A percentile compares a stretch with the other conserved stretches of the same genome.
Conservation (phyloP, 2,113 vertebrate genomes). For the Pyxicephalus adspersus region DNA sequence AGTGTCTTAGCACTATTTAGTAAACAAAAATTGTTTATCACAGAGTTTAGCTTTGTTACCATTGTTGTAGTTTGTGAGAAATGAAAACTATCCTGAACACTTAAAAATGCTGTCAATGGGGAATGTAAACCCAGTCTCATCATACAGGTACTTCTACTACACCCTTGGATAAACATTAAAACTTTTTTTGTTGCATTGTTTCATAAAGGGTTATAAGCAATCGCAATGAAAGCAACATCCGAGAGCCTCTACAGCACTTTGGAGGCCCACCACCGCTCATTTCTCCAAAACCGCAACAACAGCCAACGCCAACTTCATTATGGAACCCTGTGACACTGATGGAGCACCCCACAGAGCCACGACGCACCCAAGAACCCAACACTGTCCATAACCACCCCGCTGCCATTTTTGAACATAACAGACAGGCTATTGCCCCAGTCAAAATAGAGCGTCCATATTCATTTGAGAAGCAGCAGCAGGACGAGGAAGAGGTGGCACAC, state of each 20-base stretch:
- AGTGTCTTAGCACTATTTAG: too few species aligned
- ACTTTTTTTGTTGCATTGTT: neutral
- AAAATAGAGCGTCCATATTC: slow-evolving; percentile 77
- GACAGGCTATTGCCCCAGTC: slow-evolving; percentile 71
- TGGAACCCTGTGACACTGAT: slow-evolving; percentile 94
- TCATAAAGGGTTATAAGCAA: slow-evolving; percentile 75
- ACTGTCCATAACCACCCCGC: slow-evolving; percentile 71
- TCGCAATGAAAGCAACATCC: slow-evolving; percentile 79
- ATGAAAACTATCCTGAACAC: too few species aligned
- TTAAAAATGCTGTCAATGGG: too few species aligned
- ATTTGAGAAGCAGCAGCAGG: slow-evolving; percentile 71
- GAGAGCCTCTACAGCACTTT: slow-evolving; percentile 85
- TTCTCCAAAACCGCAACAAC: slow-evolving; percentile 89
- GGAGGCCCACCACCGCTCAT: slow-evolving; percentile 93
- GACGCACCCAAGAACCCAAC: slow-evolving; percentile 75
- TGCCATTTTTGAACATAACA: slow-evolving; percentile 77
- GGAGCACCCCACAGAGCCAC: slow-evolving; percentile 78
- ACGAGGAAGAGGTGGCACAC: slow-evolving; percentile 72
- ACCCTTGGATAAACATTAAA: neutral
- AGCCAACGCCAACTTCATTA: slow-evolving; percentile 82
- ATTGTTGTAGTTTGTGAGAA: too few species aligned
- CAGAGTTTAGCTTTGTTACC: too few species aligned
- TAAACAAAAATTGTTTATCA: too few species aligned
- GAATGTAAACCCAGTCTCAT: too few species aligned
- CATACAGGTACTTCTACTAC: too few species aligned